A percentile compares a stretch with the other conserved stretches of the same genome.
phyloP scores from a whole-genome alignment of 2,797 vertebrate species.

The Malurus leucopterus region DNA sequence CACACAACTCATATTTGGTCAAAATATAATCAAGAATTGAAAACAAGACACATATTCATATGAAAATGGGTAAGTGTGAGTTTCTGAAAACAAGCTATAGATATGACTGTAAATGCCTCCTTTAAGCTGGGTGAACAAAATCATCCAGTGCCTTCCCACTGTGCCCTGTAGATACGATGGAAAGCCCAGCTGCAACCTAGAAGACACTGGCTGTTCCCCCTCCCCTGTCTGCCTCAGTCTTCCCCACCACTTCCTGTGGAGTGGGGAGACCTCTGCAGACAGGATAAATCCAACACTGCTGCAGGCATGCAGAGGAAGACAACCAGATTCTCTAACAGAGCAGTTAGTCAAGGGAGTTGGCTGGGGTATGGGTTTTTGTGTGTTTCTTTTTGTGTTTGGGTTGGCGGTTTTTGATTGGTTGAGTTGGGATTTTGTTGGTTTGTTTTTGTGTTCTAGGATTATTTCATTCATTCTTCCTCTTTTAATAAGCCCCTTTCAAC shows the following conservation, averaged over 20 bases:
- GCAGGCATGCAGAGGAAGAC: rapidly evolving
- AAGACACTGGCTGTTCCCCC: neutral
- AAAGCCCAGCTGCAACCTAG: too few relatives aligned
- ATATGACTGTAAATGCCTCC: neutral
- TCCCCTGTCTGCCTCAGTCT: rapidly evolving
- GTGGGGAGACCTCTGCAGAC: conserved; percentile 24
- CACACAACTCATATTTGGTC: neutral
- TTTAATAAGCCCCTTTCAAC: neutral
- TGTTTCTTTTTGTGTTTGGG: neutral
- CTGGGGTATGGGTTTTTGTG: neutral
- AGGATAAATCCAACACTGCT: neutral
- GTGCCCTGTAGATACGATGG: too few relatives aligned
- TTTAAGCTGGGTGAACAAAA: neutral
- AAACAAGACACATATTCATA: rapidly evolving
- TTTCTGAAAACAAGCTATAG: neutral
- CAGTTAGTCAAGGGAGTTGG: neutral
- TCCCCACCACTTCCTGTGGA: neutral
- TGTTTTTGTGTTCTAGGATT: neutral
- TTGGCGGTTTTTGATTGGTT: neutral
- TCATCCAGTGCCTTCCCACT: neutral
- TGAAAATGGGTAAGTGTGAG: neutral
- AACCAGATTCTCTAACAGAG: neutral
- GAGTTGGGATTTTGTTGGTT: neutral
- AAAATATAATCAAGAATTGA: neutral
- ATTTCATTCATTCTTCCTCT: neutral